Evolutionary conservation across 1,140 invertebrate species (phyloP).

Genomic region (Lutraria rhynchaena): DNA sequence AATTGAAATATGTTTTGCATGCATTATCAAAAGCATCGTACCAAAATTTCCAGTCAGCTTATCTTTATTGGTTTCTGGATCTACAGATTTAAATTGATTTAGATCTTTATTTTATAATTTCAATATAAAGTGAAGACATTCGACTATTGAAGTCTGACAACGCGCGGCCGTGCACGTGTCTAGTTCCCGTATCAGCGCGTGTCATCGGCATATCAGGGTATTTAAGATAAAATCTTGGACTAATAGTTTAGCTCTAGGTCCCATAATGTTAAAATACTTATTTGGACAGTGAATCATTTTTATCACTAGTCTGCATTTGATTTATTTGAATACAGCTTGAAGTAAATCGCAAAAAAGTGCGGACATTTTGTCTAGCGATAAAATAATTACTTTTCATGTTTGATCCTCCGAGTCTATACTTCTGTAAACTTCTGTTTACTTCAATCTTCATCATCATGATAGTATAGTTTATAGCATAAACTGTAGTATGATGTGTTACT

Average conservation of each 20-base stretch:
- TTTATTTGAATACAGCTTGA: conserved; percentile 4
- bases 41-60: neutral
- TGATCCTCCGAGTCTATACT: no score
- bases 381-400: no score
- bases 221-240: neutral
- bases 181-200: conserved; percentile 24
- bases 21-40: no score
- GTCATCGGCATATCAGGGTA: conserved; percentile 10
- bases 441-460: no score
- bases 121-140: conserved; percentile 1
- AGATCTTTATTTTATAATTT: conserved; percentile 41
- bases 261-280: no score
- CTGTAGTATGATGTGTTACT: no score
- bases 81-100: conserved; percentile 28
- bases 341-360: no score
- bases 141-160: conserved; percentile 2
- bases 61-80: conserved; percentile 24
- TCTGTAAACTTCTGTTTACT: no score
- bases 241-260: neutral
- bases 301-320: neutral
- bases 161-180: conserved; percentile 18
- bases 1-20: no score
- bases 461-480: no score
- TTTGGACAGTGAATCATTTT: no score
- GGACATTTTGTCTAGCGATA: no score